Evolutionary conservation across 2,797 vertebrate species (phyloP).

Genomic region (Erpetoichthys calabaricus): DNA sequence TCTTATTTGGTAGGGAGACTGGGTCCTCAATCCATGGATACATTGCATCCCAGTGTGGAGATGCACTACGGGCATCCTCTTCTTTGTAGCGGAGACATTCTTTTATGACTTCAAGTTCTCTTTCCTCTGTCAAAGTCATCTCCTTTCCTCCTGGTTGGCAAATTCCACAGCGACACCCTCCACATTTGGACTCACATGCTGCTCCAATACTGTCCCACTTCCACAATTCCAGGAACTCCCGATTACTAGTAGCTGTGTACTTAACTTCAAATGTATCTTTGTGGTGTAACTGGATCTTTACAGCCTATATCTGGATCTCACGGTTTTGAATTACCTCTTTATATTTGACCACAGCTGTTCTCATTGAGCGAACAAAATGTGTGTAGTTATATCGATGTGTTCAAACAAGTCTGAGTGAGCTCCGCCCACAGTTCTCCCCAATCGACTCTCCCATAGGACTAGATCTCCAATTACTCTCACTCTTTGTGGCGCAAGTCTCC

Average conservation of each 20-base stretch:
- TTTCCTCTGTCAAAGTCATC: conserved; percentile 17
- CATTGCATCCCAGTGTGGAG: conserved; percentile 11
- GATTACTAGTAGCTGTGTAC: too few species aligned
- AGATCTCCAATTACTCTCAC: conserved; percentile 10
- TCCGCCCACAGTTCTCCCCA: too few species aligned
- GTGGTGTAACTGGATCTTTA: too few species aligned
- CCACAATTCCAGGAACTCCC: conserved; percentile 10
- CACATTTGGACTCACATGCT: conserved; percentile 3
- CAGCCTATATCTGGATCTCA: too few species aligned
- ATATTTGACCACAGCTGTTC: too few species aligned
- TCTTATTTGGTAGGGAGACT: conserved; percentile 7
- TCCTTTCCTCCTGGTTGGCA: conserved; percentile 17
- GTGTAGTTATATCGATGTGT: too few species aligned
- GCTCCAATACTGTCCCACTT: conserved; percentile 6
- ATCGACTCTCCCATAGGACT: conserved; percentile 5
- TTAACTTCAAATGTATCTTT: too few species aligned
- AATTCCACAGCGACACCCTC: conserved; percentile 10
- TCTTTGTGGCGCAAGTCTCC: conserved; percentile 7
- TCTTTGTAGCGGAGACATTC: conserved; percentile 7
- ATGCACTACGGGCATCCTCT: conserved; percentile 1
- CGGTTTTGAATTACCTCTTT: too few species aligned
- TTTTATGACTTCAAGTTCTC: conserved; percentile 13
- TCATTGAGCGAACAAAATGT: too few species aligned
- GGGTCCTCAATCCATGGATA: conserved; percentile 12
- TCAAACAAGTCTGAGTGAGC: too few species aligned